These are phyloP conservation scores for Bovichtus diacanthus DNA, from an alignment of 2,797 vertebrate genomes.

Conservation along the genomic window DNA sequence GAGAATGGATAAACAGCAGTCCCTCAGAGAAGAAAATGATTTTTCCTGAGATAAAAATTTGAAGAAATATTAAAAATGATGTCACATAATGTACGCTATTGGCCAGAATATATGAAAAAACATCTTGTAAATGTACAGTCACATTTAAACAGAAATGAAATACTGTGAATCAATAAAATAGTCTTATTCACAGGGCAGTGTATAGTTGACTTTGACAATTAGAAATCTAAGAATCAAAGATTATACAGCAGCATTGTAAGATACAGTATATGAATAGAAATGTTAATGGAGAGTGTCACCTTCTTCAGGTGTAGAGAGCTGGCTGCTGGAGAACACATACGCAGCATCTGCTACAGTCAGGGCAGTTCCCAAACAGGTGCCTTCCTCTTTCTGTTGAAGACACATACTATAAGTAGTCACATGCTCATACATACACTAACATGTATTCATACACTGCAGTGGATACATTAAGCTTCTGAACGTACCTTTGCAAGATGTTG, in stretches of 20 bases:
- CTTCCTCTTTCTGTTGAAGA: conserved; percentile 83
- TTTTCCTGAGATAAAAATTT: conserved; percentile 85
- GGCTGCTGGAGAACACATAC: conserved; percentile 87
- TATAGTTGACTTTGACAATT: not conserved
- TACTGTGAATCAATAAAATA: not conserved
- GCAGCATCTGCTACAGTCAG: conserved; percentile 88
- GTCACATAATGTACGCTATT: not conserved
- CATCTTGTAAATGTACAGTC: not conserved
- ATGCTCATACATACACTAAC: not conserved
- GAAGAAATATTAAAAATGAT: not conserved
- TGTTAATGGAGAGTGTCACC: conserved; percentile 78
- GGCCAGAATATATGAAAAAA: not conserved
- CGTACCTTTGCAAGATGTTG: conserved; percentile 86
- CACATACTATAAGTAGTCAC: conserved; percentile 12
- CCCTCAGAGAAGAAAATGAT: conserved; percentile 93
- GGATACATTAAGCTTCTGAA: not conserved
- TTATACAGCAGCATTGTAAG: not conserved
- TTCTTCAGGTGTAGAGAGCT: conserved; percentile 89
- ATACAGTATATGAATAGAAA: not conserved
- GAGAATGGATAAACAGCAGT: conserved; percentile 90
- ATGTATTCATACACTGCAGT: not conserved
- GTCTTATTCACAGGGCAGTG: not conserved
- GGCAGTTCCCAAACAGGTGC: conserved; percentile 89
- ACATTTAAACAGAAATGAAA: not conserved
- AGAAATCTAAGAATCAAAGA: too few species aligned